Evolutionary conservation across 37 sponge, comb jelly and placozoan genomes (phyloP).

Genomic region (Dysidea cf. avara): DNA sequence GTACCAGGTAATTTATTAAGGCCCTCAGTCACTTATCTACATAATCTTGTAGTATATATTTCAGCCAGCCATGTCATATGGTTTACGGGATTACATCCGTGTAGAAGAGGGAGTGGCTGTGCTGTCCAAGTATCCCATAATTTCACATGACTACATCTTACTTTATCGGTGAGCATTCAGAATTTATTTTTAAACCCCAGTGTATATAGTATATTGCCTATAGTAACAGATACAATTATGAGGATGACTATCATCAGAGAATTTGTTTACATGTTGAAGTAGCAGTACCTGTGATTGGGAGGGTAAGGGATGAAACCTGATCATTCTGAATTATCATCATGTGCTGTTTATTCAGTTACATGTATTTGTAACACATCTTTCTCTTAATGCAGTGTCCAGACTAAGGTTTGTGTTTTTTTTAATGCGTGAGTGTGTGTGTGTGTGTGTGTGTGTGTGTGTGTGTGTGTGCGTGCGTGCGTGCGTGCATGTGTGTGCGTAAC

Average conservation of each 20-base stretch:
- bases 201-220: background rate
- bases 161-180: slow-evolving; percentile 44
- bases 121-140: slow-evolving; percentile 69
- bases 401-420: slow-evolving; percentile 25
- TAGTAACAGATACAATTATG: slow-evolving; percentile 51
- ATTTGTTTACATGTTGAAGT: slow-evolving; percentile 73
- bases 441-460: no score
- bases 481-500: no score
- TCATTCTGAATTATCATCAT: background rate
- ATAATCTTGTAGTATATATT: slow-evolving; percentile 59
- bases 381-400: slow-evolving; percentile 51
- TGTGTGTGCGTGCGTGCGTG: no score
- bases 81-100: slow-evolving; percentile 4
- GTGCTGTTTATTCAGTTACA: slow-evolving; percentile 51
- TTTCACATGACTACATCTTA: slow-evolving; percentile 52
- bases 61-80: slow-evolving; percentile 81
- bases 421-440: no score
- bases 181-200: background rate
- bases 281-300: slow-evolving; percentile 32
- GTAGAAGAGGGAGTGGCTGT: slow-evolving; percentile 80
- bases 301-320: slow-evolving; percentile 6
- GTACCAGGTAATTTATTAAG: slow-evolving; percentile 29
- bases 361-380: slow-evolving; percentile 78
- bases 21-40: background rate
- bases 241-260: slow-evolving; percentile 72